phyloP scores from a whole-genome alignment of 2,797 vertebrate species.

The Sebastes vulpes region DNA sequence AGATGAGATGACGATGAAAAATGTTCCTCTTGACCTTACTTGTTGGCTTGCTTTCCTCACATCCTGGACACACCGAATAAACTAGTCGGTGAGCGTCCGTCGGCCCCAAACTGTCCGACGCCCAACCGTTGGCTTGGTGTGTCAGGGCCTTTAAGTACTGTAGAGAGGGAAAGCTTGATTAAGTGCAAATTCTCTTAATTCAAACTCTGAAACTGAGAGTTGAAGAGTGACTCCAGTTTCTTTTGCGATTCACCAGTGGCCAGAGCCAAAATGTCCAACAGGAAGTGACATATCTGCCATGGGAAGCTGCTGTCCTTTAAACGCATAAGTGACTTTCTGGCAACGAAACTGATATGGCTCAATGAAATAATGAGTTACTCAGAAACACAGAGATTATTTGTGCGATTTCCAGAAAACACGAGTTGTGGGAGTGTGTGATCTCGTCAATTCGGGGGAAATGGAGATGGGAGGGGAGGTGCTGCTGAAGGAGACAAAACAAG shows the following conservation, averaged over 20 bases:
- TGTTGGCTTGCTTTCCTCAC: too few relatives aligned
- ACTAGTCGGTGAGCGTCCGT: too few relatives aligned
- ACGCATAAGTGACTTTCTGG: neutral
- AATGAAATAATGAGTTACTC: conserved; percentile 36
- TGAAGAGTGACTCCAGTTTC: neutral
- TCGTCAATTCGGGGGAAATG: neutral
- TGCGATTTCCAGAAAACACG: conserved; percentile 18
- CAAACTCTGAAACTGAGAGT: neutral
- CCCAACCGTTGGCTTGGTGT: too few relatives aligned
- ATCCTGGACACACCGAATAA: too few relatives aligned
- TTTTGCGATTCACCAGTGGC: neutral
- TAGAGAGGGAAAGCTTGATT: neutral
- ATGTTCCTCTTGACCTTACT: too few relatives aligned
- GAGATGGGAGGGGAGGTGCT: neutral
- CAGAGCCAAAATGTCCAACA: conserved; percentile 1
- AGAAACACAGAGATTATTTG: conserved; percentile 10
- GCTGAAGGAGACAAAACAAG: conserved; percentile 38
- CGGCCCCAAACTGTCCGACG: too few relatives aligned
- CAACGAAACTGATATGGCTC: neutral
- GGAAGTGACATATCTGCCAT: conserved; percentile 28
- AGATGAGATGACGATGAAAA: too few relatives aligned
- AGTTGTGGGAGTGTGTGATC: conserved; percentile 17
- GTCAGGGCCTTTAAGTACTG: too few relatives aligned
- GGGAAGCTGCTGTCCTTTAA: conserved; percentile 36
- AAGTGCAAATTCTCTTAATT: neutral